phyloP scores from a whole-genome alignment of 2,797 vertebrate species.

The Onychomys leucogaster region DNA sequence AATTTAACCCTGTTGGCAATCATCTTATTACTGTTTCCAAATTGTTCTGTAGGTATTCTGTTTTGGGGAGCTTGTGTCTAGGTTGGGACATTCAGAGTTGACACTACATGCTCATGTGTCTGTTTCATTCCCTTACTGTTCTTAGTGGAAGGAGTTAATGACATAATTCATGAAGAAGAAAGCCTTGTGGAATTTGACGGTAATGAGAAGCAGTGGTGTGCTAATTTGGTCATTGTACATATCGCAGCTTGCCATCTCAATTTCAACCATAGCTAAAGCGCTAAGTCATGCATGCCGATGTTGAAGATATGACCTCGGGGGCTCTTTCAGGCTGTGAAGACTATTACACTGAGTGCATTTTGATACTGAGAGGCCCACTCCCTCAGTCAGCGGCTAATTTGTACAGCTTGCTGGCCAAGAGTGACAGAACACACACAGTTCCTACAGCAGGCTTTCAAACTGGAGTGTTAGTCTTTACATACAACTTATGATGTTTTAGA shows the following conservation, averaged over 20 bases:
- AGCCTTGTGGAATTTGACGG: constrained; percentile 55
- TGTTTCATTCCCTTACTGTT: constrained; percentile 55
- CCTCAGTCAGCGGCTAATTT: constrained; percentile 48
- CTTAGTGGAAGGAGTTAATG: constrained; percentile 61
- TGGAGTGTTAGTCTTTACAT: neutral
- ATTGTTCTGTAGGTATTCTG: neutral
- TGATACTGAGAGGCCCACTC: neutral
- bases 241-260: constrained; percentile 51
- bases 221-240: constrained; percentile 68
- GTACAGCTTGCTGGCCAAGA: neutral
- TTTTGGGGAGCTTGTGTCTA: constrained; percentile 26
- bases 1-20: neutral
- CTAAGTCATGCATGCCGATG: constrained; percentile 53
- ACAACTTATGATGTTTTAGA: neutral
- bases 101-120: neutral
- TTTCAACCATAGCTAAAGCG: constrained; percentile 64
- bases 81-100: neutral
- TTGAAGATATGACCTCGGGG: constrained; percentile 45
- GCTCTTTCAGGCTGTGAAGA: constrained; percentile 64
- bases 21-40: neutral
- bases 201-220: constrained; percentile 46
- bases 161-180: constrained; percentile 64
- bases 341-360: constrained; percentile 26
- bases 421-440: neutral
- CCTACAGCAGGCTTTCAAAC: neutral